A percentile compares a stretch with the other conserved stretches of the same genome.
Evolutionary conservation across 2,797 vertebrate genomes (phyloP).

Genomic region (Sebastes iracundus): DNA sequence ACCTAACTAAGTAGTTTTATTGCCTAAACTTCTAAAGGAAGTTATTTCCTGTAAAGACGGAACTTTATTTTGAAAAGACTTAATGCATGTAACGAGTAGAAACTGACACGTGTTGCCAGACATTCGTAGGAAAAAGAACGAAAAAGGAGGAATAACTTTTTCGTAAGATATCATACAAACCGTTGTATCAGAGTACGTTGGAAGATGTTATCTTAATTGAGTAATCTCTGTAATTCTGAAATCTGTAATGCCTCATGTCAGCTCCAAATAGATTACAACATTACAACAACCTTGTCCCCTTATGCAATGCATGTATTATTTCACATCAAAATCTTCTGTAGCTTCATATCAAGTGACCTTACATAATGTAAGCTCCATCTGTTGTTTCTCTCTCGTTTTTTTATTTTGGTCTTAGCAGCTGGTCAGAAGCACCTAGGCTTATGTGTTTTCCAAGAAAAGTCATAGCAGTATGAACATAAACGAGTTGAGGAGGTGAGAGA

Average conservation of each 20-base stretch:
- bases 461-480: not conserved
- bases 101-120: too few species aligned
- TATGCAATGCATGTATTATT: not conserved
- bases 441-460: constrained; percentile 33
- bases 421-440: not conserved
- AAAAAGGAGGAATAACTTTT: too few species aligned
- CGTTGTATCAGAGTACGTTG: too few species aligned
- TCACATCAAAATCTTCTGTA: not conserved
- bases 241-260: not conserved
- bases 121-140: too few species aligned
- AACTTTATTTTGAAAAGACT: too few species aligned
- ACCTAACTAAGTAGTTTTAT: too few species aligned
- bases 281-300: not conserved
- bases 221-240: not conserved
- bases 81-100: too few species aligned
- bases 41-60: too few species aligned
- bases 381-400: not conserved
- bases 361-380: not conserved
- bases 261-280: not conserved
- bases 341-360: not conserved
- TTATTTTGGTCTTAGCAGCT: constrained; percentile 17
- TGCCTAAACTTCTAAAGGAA: too few species aligned
- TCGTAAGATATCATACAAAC: too few species aligned
- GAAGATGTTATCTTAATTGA: not conserved
- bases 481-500: constrained; percentile 18